These are phyloP conservation scores for Pterois miles DNA, from an alignment of 2,797 vertebrate genomes.

Conservation along the genomic window DNA sequence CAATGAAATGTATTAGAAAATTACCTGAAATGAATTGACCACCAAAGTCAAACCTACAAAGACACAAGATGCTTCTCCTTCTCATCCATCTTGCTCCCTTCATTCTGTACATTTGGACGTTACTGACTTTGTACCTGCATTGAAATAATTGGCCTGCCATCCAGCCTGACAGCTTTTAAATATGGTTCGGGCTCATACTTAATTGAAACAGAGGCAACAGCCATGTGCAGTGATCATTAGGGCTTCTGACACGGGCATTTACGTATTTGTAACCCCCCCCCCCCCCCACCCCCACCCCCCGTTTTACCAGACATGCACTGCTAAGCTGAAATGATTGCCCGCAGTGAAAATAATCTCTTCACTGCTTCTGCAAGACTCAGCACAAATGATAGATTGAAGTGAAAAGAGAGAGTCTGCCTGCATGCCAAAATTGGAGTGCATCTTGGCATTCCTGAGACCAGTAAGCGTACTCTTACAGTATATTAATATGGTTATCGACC, in stretches of 20 bases:
- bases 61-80: conserved; percentile 9
- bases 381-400: conserved; percentile 76
- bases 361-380: conserved; percentile 75
- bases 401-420: conserved; percentile 58
- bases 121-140: conserved; percentile 42
- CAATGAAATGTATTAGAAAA: conserved; percentile 43
- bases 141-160: conserved; percentile 48
- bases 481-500: conserved; percentile 70
- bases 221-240: conserved; percentile 60
- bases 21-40: conserved; percentile 43
- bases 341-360: conserved; percentile 76
- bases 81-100: conserved; percentile 20
- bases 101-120: conserved; percentile 36
- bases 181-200: conserved; percentile 40
- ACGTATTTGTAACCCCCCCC: conserved; percentile 40
- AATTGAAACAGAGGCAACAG: conserved; percentile 59
- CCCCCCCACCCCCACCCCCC: background rate
- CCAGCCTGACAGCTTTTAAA: conserved; percentile 49
- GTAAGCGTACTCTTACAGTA: conserved; percentile 57
- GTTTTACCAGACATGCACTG: conserved; percentile 71
- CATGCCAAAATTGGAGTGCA: conserved; percentile 66
- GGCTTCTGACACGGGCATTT: conserved; percentile 56
- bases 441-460: conserved; percentile 71
- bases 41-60: conserved; percentile 23
- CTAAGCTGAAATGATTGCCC: conserved; percentile 76